Percentiles rank a stretch among this genome's conserved stretches.
Evolutionary conservation across 1,140 invertebrate genomes (phyloP).

Genomic region (Penaeus indicus): DNA sequence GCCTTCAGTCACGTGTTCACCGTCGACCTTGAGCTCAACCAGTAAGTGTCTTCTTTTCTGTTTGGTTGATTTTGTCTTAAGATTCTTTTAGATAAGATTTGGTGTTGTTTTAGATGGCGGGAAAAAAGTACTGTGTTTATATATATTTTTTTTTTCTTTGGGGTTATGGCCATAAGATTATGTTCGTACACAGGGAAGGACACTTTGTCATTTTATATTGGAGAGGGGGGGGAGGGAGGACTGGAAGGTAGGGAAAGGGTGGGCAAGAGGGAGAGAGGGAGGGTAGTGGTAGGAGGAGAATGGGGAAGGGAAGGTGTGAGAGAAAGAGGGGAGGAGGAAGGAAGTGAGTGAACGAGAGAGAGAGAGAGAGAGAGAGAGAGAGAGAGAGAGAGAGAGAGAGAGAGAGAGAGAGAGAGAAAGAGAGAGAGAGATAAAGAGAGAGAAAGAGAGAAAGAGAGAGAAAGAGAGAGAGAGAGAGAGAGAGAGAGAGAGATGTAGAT

Average conservation of each 20-base stretch:
- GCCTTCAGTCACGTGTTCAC: constrained; percentile 97
- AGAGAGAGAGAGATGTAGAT: background rate
- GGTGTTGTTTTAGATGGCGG: background rate
- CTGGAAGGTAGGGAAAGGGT: background rate
- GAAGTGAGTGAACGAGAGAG: background rate
- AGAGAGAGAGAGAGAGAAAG: background rate
- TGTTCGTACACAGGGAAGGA: too few relatives aligned
- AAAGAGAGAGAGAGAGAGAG: background rate
- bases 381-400: background rate
- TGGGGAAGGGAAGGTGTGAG: background rate
- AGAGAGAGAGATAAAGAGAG: background rate
- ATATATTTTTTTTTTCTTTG: too few relatives aligned
- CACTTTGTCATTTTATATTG: too few relatives aligned
- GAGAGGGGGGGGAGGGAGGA: background rate
- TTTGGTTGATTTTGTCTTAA: background rate
- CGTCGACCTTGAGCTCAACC: constrained; percentile 94
- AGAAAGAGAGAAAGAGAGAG: background rate
- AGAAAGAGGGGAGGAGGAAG: background rate
- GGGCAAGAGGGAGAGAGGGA: background rate
- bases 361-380: background rate
- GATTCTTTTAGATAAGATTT: background rate
- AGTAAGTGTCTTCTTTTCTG: constrained; percentile 78
- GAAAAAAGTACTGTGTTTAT: too few relatives aligned
- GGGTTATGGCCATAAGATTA: too few relatives aligned
- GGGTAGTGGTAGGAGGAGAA: background rate